Conservation (phyloP, 2,113 vertebrate genomes). For the Cepphus grylle region DNA sequence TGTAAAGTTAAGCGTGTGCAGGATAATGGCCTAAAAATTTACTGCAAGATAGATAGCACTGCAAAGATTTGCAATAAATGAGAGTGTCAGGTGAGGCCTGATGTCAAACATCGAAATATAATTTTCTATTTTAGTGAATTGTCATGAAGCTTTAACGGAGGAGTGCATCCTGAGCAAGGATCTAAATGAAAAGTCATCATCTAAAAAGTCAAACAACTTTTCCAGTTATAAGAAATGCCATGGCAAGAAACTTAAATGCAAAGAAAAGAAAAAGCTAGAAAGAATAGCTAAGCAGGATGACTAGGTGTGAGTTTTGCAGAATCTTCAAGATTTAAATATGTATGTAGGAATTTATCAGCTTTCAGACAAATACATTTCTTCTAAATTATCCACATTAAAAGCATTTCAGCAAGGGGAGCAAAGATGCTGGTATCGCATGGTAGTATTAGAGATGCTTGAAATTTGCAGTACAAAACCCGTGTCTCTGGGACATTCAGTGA, state of each 20-base stretch:
- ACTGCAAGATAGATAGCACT: background rate
- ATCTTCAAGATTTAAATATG: background rate
- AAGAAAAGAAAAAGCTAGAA: background rate
- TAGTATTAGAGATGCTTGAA: background rate
- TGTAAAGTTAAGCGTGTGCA: background rate
- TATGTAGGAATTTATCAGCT: background rate
- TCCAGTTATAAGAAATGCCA: background rate
- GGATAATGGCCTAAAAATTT: background rate
- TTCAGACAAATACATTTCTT: background rate
- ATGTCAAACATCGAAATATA: background rate
- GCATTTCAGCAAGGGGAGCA: background rate
- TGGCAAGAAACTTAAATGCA: background rate
- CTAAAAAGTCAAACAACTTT: background rate
- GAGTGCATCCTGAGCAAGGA: background rate
- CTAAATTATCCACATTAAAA: background rate
- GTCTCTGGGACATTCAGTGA: background rate
- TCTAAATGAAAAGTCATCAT: background rate
- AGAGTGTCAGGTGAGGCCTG: background rate
- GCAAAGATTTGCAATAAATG: background rate
- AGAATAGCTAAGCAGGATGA: background rate
- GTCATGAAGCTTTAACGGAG: background rate
- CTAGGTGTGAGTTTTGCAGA: background rate
- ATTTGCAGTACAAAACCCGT: background rate
- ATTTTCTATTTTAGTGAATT: constrained; percentile 1
- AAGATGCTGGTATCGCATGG: background rate